phyloP scores from a whole-genome alignment of 1,140 invertebrate genomes.

The Diprion similis region DNA sequence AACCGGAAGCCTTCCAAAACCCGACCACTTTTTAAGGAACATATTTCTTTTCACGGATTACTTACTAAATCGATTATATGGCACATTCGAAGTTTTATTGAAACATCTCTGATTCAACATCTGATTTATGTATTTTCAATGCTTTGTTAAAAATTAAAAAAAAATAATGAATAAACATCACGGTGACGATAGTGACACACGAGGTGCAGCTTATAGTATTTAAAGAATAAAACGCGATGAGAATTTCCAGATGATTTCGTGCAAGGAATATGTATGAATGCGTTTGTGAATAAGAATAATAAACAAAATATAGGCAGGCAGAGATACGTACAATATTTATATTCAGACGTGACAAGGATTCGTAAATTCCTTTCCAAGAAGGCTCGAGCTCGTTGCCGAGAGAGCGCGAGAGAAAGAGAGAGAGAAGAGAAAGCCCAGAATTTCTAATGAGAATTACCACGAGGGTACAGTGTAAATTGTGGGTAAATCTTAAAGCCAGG shows the following conservation, averaged over 20 bases:
- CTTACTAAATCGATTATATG: too few relatives aligned
- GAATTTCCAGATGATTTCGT: neutral
- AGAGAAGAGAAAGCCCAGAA: neutral
- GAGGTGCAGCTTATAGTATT: too few relatives aligned
- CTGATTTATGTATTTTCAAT: too few relatives aligned
- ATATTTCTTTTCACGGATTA: too few relatives aligned
- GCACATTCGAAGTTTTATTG: too few relatives aligned
- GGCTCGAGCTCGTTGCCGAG: neutral
- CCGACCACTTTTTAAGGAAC: neutral
- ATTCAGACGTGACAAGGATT: conserved; percentile 3
- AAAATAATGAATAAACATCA: too few relatives aligned
- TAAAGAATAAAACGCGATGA: neutral
- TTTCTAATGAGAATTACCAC: neutral
- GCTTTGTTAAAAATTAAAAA: too few relatives aligned
- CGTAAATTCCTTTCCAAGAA: neutral
- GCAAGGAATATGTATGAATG: neutral
- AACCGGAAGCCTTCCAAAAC: neutral
- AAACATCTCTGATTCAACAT: too few relatives aligned
- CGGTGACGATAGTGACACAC: too few relatives aligned
- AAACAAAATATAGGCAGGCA: conserved; percentile 2
- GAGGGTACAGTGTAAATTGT: neutral
- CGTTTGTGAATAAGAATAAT: conserved; percentile 2
- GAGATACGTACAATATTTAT: neutral
- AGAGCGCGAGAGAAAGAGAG: too few relatives aligned
- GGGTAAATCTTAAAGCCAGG: too few relatives aligned